Evolutionary conservation across 2,797 vertebrate species (phyloP), one percentile per base, ranked within the genome.

Genomic region (Neosalanx taihuensis): DNA sequence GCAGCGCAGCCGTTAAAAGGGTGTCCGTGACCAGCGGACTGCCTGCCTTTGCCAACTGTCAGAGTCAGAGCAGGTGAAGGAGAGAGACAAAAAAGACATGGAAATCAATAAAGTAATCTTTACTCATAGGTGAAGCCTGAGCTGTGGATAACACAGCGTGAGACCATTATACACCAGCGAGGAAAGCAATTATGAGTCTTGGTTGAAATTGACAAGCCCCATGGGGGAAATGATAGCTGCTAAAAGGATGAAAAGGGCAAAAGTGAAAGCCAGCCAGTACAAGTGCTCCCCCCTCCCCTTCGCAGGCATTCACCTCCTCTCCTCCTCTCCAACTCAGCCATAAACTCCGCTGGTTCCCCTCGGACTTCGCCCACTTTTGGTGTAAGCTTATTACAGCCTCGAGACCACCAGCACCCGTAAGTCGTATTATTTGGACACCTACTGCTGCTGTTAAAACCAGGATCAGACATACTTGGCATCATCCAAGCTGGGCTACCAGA

Each of bases 341-440:
- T 26, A 13, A 61, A 56, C n/a, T 5, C 37, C 56, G 12, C 30
- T 49, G 5, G 26, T 67, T n/a, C 18, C 57, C 66, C 37, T 58
- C 26, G 37, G 26, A 7, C 53, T 41, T 46, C 31, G 23, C 62
- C 63, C 49, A 51, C 15, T 29, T 59, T 65, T 75, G 31, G 62
- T 63, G 63, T 72, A 69, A 76, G 59, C 70, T 51, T 59, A 76
- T 76, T 76, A 76, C 60, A 20, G 13, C 46, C 60, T 72, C 59
- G 1, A 64, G 59, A 56, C 30, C 65, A 53, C 66, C 10, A 57
- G 49, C 30, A 13, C 51, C 67, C 51, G 9, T 69, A 63, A 64
- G 33, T 35, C 75, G 41, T 18, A 72, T 76, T 67, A 58, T 64
- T 64, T 64, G 26, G 46, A 33, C 31, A 64, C 35, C 20, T 66